A percentile compares a stretch with the other conserved stretches of the same genome.
Evolutionary conservation across 2,888 invertebrate species (phyloP).

Genomic region (Coelopa pilipes): DNA sequence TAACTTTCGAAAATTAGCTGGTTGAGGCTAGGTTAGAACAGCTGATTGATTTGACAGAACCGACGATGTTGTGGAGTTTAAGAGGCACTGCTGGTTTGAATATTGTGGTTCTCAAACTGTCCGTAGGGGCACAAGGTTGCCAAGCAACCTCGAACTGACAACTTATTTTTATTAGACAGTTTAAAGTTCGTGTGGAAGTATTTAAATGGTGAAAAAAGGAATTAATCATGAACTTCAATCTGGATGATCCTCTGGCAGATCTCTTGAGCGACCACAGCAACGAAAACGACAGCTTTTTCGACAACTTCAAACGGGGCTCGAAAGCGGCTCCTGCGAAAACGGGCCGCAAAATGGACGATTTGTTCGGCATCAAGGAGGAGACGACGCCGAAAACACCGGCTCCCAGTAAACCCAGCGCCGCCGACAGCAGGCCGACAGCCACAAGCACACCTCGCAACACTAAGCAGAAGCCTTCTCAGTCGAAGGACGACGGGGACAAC

Average conservation of each 20-base stretch:
- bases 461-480: conserved; percentile 51
- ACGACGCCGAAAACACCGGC: conserved; percentile 43
- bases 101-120: background rate
- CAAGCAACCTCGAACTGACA: conserved; percentile 34
- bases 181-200: background rate
- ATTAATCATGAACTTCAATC: conserved; percentile 35
- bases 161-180: background rate
- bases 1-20: conserved; percentile 29
- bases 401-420: conserved; percentile 40
- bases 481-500: conserved; percentile 50
- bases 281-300: conserved; percentile 80
- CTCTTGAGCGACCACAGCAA: conserved; percentile 75
- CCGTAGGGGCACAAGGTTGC: conserved; percentile 33
- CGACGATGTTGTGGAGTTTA: background rate
- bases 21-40: conserved; percentile 34
- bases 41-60: conserved; percentile 24
- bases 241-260: conserved; percentile 58
- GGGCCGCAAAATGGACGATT: conserved; percentile 60
- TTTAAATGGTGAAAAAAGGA: background rate
- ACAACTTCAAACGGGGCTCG: conserved; percentile 52
- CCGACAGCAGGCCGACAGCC: conserved; percentile 37
- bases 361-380: conserved; percentile 65
- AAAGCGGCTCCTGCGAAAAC: conserved; percentile 38
- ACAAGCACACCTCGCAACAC: conserved; percentile 54
- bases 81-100: background rate